These are phyloP conservation scores for Ischnus inquisitorius DNA, from an alignment of 2,888 invertebrate species.

Conservation along the genomic window DNA sequence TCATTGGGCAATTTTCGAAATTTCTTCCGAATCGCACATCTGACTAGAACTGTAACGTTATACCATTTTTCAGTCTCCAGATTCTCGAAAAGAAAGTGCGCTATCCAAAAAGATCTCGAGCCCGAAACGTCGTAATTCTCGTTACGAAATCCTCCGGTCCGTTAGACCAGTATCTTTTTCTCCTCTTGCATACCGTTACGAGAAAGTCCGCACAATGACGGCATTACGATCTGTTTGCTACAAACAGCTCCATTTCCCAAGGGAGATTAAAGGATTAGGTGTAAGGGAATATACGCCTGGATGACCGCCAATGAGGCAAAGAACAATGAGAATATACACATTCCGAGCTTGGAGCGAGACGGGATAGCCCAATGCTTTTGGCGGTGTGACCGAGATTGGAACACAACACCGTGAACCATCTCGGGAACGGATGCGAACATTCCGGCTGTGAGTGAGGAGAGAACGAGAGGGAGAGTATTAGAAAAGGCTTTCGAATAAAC, in stretches of 20 bases:
- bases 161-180: constrained; percentile 17
- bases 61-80: neutral
- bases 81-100: neutral
- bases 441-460: constrained; percentile 5
- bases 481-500: constrained; percentile 27
- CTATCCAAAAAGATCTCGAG: neutral
- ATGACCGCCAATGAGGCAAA: constrained; percentile 80
- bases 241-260: constrained; percentile 83
- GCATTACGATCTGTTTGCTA: constrained; percentile 80
- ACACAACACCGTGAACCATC: neutral
- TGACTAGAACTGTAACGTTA: too few species aligned
- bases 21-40: too few species aligned
- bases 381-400: constrained; percentile 49
- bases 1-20: too few species aligned
- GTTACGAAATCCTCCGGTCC: constrained; percentile 18
- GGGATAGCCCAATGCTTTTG: constrained; percentile 4
- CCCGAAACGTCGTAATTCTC: neutral
- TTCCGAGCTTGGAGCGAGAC: constrained; percentile 58
- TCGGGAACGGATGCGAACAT: constrained; percentile 19
- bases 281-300: constrained; percentile 81
- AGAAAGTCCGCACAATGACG: constrained; percentile 76
- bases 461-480: neutral
- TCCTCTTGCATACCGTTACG: constrained; percentile 72
- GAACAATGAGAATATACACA: constrained; percentile 77
- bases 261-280: constrained; percentile 83